A percentile compares a stretch with the other conserved stretches of the same genome.
Evolutionary conservation across 2,797 vertebrate genomes (phyloP).

Genomic region (Ctenochaetus hawaiiensis): DNA sequence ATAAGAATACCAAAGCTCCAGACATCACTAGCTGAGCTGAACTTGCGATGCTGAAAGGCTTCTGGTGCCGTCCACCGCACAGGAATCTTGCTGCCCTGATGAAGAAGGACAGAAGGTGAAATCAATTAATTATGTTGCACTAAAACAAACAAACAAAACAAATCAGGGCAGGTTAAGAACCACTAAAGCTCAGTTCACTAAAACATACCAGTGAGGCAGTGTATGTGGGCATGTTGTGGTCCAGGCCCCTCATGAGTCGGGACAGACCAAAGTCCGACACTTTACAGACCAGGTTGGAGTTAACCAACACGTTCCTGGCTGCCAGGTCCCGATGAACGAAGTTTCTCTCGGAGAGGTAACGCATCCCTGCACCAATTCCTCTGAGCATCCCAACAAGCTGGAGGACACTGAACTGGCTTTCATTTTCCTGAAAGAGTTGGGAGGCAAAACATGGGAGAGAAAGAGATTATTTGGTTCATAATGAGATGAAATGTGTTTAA

Average conservation of each 20-base stretch:
- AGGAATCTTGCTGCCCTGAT: conserved; percentile 88
- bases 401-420: conserved; percentile 89
- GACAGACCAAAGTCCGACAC: conserved; percentile 96
- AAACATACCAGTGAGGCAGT: conserved; percentile 85
- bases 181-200: background rate
- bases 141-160: background rate
- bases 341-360: conserved; percentile 94
- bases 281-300: conserved; percentile 94
- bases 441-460: background rate
- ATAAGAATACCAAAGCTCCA: conserved; percentile 90
- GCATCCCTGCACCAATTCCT: conserved; percentile 96
- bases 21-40: conserved; percentile 87
- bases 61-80: conserved; percentile 88
- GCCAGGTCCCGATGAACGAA: conserved; percentile 96
- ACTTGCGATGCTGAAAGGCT: conserved; percentile 89
- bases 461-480: background rate
- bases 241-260: conserved; percentile 90
- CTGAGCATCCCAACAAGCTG: conserved; percentile 96
- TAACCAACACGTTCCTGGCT: conserved; percentile 94
- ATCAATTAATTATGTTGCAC: background rate
- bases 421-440: conserved; percentile 82
- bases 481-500: background rate
- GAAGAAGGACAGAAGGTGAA: background rate
- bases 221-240: conserved; percentile 89
- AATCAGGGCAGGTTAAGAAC: background rate